Base-by-base conservation (phyloP, 2,113 vertebrate genomes). In the Ceyx margarethae region DNA sequence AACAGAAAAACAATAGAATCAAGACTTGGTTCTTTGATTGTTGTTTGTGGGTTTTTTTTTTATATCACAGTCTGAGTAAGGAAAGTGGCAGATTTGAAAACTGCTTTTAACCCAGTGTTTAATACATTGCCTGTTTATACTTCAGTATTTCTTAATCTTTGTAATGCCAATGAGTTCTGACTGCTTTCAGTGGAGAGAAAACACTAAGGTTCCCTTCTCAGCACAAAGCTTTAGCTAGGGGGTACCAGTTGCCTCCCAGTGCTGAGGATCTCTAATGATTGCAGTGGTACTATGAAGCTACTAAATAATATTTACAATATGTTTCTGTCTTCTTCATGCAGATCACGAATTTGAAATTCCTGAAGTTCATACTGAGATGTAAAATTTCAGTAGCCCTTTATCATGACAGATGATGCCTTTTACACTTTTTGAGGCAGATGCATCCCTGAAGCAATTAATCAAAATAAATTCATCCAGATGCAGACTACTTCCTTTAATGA, bases 401-500 rank as follows among this genome's bases (percentile, higher is more conserved):
- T 50, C 58, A 45, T 56, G 46, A 25, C 22, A 29, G 35, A 21
- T 4, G 5, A 25, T 35, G 15, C 50, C 46, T 51, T 71, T 67
- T 67, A 54, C 46, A 75, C 8, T 77, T 71, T 82, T 66, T 5
- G 53, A 54, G 48, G 53, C 51, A 46, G 79, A 67, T 86, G 9
- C 18, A 37, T 46, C 67, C 87, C 15, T 81, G 75, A 85, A 85
- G 58, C 66, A 86, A 81, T 89, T 68, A 85, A 95, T 93, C 66
- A 72, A 80, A 93, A 62, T 90, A 88, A 88, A 84, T 48, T 91
- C 17, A 50, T 31, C 14, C 58, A 54, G 43, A 81, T 61, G 33
- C 29, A 74, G 25, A 5, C 29, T 29, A n/a, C 25, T 83, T 81
- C 67, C 54, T 85, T 81, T 95, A 95, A 94, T 88, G 92, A 94